A percentile compares a stretch with the other conserved stretches of the same genome.
phyloP scores from a whole-genome alignment of 1,140 invertebrate species.

The Eumaeus atala region DNA sequence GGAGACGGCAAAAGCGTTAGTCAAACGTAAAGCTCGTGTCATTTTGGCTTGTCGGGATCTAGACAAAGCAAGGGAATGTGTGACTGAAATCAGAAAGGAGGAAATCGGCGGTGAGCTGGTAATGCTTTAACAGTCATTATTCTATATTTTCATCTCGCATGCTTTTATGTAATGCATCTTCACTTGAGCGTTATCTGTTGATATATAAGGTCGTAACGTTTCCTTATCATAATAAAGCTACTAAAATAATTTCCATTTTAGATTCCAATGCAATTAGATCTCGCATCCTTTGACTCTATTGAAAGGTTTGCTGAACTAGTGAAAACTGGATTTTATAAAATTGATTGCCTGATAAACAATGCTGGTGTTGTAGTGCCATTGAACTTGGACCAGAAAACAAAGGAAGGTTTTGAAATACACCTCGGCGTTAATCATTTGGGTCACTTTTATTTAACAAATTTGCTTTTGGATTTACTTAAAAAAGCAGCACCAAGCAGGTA shows the following conservation, averaged over 20 bases:
- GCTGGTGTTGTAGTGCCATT: slow-evolving; percentile 85
- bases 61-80: slow-evolving; percentile 75
- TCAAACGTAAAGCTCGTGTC: slow-evolving; percentile 79
- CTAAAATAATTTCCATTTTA: slow-evolving; percentile 40
- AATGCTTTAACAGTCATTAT: slow-evolving; percentile 5
- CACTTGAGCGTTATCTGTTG: not conserved
- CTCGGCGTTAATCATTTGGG: slow-evolving; percentile 87
- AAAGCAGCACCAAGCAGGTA: slow-evolving; percentile 74
- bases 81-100: slow-evolving; percentile 76
- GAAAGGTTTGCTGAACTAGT: slow-evolving; percentile 80
- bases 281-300: slow-evolving; percentile 82
- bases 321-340: slow-evolving; percentile 68
- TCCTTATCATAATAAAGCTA: not conserved
- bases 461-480: slow-evolving; percentile 80
- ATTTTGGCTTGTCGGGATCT: slow-evolving; percentile 84
- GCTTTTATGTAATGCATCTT: not conserved
- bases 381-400: slow-evolving; percentile 71
- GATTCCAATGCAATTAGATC: slow-evolving; percentile 83
- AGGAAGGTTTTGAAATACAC: slow-evolving; percentile 88
- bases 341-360: slow-evolving; percentile 94
- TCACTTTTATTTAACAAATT: slow-evolving; percentile 88
- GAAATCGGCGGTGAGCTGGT: slow-evolving; percentile 76
- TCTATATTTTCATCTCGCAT: not conserved
- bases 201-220: slow-evolving; percentile 13
- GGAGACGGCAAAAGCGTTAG: slow-evolving; percentile 81